Conservation (phyloP, 2,888 invertebrate genomes). For the Drosophila stalkeri region DNA sequence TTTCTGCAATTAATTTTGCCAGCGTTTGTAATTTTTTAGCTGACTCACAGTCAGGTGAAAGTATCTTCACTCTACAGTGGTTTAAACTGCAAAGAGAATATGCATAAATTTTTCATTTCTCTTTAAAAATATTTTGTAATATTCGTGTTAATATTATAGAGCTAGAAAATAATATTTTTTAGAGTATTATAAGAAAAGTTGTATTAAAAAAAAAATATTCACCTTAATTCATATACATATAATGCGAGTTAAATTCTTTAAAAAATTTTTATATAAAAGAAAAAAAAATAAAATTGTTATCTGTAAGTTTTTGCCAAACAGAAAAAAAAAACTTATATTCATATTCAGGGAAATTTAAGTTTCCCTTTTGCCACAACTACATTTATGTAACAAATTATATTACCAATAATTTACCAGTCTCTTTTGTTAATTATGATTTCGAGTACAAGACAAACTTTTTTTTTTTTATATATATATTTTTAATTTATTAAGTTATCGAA, state of each 20-base stretch:
- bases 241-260: too few relatives aligned
- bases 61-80: constrained; percentile 30
- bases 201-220: too few relatives aligned
- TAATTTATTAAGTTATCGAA: too few relatives aligned
- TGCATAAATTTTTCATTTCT: not conserved
- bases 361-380: not conserved
- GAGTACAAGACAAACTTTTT: not conserved
- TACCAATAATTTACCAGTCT: not conserved
- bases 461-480: too few relatives aligned
- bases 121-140: not conserved
- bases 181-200: too few relatives aligned
- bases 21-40: constrained; percentile 33
- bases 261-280: too few relatives aligned
- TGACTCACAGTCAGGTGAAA: constrained; percentile 16
- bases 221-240: too few relatives aligned
- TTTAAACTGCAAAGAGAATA: not conserved
- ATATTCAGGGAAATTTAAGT: not conserved
- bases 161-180: too few relatives aligned
- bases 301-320: too few relatives aligned
- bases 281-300: too few relatives aligned
- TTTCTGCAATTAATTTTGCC: constrained; percentile 57
- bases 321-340: too few relatives aligned
- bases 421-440: not conserved
- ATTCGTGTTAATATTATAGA: not conserved
- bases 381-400: not conserved